Percentiles rank a stretch among this genome's conserved stretches.
phyloP scores from a whole-genome alignment of 2,888 invertebrate species.

The Dryadula phaetusa region DNA sequence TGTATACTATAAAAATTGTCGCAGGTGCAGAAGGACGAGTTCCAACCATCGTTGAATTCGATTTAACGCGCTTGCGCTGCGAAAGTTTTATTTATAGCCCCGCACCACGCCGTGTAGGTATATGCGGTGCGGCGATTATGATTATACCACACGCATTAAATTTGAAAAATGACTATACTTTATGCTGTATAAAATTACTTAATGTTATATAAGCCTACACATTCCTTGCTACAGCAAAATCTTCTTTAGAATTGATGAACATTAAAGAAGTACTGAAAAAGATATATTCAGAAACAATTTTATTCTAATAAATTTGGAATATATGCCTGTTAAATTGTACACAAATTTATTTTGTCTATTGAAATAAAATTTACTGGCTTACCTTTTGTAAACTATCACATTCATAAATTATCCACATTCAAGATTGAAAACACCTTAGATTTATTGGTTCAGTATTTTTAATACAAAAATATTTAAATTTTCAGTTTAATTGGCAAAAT shows the following conservation, averaged over 20 bases:
- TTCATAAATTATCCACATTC: no score
- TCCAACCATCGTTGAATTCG: slow-evolving; percentile 78
- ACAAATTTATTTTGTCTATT: no score
- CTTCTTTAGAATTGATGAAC: not conserved
- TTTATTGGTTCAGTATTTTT: no score
- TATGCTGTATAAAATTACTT: slow-evolving; percentile 28
- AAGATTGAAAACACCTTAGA: no score
- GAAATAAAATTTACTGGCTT: no score
- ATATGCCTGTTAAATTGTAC: no score
- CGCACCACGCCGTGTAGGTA: slow-evolving; percentile 53
- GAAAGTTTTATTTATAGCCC: slow-evolving; percentile 80
- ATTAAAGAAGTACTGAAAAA: not conserved
- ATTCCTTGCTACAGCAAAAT: not conserved
- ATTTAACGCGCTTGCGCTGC: slow-evolving; percentile 79
- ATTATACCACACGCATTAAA: slow-evolving; percentile 58
- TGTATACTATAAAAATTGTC: slow-evolving; percentile 85
- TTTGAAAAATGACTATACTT: slow-evolving; percentile 36
- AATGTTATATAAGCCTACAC: slow-evolving; percentile 11
- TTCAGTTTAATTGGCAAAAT: no score
- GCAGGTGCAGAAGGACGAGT: slow-evolving; percentile 82
- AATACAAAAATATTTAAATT: no score
- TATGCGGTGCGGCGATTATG: slow-evolving; percentile 46
- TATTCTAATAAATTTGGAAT: no score
- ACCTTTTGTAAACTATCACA: no score
- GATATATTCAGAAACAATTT: no score